Base-by-base conservation (phyloP, 2,797 vertebrate genomes). In the Schizothorax lantsangensis region DNA sequence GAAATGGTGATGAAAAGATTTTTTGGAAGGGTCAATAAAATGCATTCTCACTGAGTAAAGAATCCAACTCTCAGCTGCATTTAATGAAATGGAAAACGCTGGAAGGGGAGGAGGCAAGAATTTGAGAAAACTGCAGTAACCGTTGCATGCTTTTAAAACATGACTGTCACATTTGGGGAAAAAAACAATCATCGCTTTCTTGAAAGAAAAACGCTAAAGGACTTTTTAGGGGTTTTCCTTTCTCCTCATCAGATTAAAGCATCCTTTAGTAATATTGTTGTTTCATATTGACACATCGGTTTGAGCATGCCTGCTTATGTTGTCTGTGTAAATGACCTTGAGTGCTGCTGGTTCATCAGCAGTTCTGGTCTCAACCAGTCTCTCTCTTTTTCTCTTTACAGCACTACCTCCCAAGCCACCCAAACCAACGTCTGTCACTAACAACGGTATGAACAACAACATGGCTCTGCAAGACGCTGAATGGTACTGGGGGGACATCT, bases 401-500 rank as follows among this genome's bases (percentile, higher is more conserved):
- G 98, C 98, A 93, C 94, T 99, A 96, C 98, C 98, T 97, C 98
- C 98, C 81, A 99, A 99, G 91, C 98, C 98, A 92, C 97, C 97
- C 17, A 99, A 99, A 92, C 95, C 98, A 91, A 94, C 95, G 81
- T 94, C 97, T 88, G 95, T 97, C 93, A 95, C 95, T 94, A 99
- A 97, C 96, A 99, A 98, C 97, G 94, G 98, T 94, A 97, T 97
- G 96, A 98, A 98, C 96, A 99, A 97, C 96, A 98, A 96, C 93
- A 99, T 99, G 98, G 97, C 98, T 93, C 96, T 99, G 79, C 97
- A 99, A 91, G 98, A 99, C 83, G 98, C 98, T 49, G 98, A 99
- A 92, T 99, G 98, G 98, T 99, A 99, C 97, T 99, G 98, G 98
- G 98, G 98, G 62, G 98, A 99, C 94, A 99, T 99, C 94, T 99